Evolutionary conservation across 2,888 invertebrate genomes (phyloP), one percentile per base, ranked within the genome.

Genomic region (Petrophora chlorosata): DNA sequence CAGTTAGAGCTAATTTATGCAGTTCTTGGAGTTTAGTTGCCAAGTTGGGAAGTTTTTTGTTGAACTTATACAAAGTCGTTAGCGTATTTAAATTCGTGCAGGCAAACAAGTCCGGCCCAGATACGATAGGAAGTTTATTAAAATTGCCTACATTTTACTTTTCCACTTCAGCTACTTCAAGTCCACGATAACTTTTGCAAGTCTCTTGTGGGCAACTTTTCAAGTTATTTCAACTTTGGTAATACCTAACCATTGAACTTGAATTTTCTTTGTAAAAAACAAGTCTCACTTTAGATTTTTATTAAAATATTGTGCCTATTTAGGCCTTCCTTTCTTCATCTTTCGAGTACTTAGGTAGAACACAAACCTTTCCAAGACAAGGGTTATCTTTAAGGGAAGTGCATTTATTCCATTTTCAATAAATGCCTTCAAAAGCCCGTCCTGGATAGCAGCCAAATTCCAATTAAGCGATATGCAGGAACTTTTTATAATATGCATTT

Each of bases 1-100:
- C 49, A 41, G 59, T 58, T 53, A 56, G 28, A 45, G 38, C 40
- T 56, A 67, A 63, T 71, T 65, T 66, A 68, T 70, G 62, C 65
- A 63, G 60, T 58, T 67, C 50, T 53, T 43, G 33, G 59, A 63
- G 61, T 66, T 52, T 48, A 47, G 29, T 56, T 65, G 63, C 49
- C 63, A 61, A 61, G 56, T 61, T 67, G 49, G 56, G 50, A 64
- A 65, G 59, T 62, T 67, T 65, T 59, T 61, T 57, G 43, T 62
- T 50, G 50, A 61, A 65, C 58, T 61, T 56, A 54, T 49, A 64
- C 52, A 42, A 45, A 56, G 51, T 60, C 64, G 67, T 72, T 73
- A 64, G 61, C 66, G 63, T 52, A 46, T 53, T 53, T 51, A 47
- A 50, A 47, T 50, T 41, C 47, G 19, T 50, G 48, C 53, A 57